Percentiles rank a stretch among this genome's conserved stretches.
Evolutionary conservation across 2,888 invertebrate genomes (phyloP).

Genomic region (Tethea ocularis): DNA sequence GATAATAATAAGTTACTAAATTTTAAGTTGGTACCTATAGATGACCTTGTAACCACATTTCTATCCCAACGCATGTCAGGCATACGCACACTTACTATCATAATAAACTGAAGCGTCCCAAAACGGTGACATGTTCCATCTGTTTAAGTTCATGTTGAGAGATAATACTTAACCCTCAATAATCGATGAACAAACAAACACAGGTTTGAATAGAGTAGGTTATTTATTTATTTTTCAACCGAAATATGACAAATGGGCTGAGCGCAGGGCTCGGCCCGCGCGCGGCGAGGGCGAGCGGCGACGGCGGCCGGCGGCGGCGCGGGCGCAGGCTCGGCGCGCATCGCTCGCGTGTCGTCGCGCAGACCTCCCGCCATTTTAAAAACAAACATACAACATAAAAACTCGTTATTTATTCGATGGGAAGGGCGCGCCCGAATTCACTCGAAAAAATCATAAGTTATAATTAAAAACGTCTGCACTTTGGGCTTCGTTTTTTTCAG

Average conservation of each 20-base stretch:
- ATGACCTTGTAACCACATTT: slow-evolving; percentile 1
- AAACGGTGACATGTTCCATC: slow-evolving; percentile 66
- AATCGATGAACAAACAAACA: slow-evolving; percentile 78
- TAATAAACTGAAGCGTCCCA: slow-evolving; percentile 49
- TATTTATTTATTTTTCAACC: slow-evolving; percentile 79
- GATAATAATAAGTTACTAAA: no score
- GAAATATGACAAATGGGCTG: slow-evolving; percentile 82
- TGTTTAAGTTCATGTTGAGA: slow-evolving; percentile 60
- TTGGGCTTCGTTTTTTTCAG: slow-evolving; percentile 25
- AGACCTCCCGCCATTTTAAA: slow-evolving; percentile 84
- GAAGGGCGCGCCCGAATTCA: slow-evolving; percentile 81
- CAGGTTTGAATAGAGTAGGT: slow-evolving; percentile 74
- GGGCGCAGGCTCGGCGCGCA: slow-evolving; percentile 44
- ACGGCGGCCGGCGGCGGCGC: slow-evolving; percentile 45
- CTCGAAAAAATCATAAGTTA: slow-evolving; percentile 80
- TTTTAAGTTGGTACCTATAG: background rate
- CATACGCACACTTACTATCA: slow-evolving; percentile 24
- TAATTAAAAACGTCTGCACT: slow-evolving; percentile 76
- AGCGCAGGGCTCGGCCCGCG: slow-evolving; percentile 44
- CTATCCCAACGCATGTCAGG: background rate
- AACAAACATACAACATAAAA: slow-evolving; percentile 82
- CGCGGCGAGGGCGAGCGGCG: slow-evolving; percentile 43
- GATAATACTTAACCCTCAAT: slow-evolving; percentile 78
- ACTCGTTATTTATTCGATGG: slow-evolving; percentile 81
- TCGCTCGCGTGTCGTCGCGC: slow-evolving; percentile 82